These are phyloP conservation scores for Arctopsyche grandis DNA, from an alignment of 1,140 invertebrate genomes.

Conservation along the genomic window DNA sequence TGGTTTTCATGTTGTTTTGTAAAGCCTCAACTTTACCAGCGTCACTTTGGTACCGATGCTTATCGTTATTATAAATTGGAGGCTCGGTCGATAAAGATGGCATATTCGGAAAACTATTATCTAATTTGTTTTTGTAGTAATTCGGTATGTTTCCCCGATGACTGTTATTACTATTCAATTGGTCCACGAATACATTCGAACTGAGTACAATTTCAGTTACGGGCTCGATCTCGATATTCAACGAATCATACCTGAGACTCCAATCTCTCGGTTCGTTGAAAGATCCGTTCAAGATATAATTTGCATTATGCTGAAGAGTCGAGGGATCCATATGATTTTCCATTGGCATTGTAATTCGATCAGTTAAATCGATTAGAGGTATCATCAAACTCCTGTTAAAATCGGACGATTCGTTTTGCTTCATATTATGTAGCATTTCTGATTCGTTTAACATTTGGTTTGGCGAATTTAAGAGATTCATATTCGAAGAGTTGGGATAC, in stretches of 20 bases:
- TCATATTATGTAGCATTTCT: background rate
- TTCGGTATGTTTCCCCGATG: slow-evolving; percentile 33
- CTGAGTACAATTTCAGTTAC: slow-evolving; percentile 40
- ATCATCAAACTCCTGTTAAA: slow-evolving; percentile 40
- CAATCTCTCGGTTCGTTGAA: slow-evolving; percentile 40
- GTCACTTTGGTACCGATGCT: background rate
- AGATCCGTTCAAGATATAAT: slow-evolving; percentile 32
- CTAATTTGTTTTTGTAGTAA: slow-evolving; percentile 41
- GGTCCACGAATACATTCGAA: slow-evolving; percentile 36
- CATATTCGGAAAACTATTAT: slow-evolving; percentile 35
- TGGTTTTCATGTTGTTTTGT: slow-evolving; percentile 12
- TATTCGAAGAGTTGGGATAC: slow-evolving; percentile 14
- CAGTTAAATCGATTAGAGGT: slow-evolving; percentile 47
- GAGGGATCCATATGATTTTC: slow-evolving; percentile 11
- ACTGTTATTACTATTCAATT: slow-evolving; percentile 25
- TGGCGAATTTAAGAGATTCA: slow-evolving; percentile 25
- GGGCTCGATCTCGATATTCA: slow-evolving; percentile 48
- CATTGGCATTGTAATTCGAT: slow-evolving; percentile 19
- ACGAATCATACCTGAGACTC: slow-evolving; percentile 26
- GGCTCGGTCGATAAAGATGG: slow-evolving; percentile 34
- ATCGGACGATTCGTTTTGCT: slow-evolving; percentile 20
- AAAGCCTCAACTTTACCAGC: slow-evolving; percentile 1
- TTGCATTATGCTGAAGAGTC: background rate
- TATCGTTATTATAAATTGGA: slow-evolving; percentile 28
- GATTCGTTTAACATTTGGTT: slow-evolving; percentile 34